A percentile compares a stretch with the other conserved stretches of the same genome.
Conservation (phyloP, 2,888 invertebrate genomes). For the Leptinotarsa peninsularis region DNA sequence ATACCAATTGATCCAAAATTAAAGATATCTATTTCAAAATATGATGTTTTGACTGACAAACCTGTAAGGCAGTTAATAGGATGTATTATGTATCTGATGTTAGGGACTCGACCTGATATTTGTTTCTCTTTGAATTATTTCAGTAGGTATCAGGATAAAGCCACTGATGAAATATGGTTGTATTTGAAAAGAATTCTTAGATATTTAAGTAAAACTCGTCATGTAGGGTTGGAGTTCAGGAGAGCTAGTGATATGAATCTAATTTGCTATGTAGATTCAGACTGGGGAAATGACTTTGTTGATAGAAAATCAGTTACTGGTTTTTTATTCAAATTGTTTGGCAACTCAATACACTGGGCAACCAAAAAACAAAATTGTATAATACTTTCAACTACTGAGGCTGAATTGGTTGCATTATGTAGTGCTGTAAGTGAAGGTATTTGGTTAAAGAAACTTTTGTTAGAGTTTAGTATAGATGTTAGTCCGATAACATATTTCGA, state of each 20-base stretch:
- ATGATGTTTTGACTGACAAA: constrained; percentile 20
- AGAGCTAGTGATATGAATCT: constrained; percentile 10
- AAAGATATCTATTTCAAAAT: not conserved
- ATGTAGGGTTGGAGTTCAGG: constrained; percentile 7
- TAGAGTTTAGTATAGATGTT: constrained; percentile 37
- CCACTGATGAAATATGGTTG: constrained; percentile 23
- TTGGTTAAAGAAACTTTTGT: constrained; percentile 38
- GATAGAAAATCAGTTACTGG: constrained; percentile 26
- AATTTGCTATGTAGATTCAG: constrained; percentile 1
- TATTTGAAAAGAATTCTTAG: constrained; percentile 33
- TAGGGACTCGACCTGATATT: constrained; percentile 36
- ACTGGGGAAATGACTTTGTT: constrained; percentile 12
- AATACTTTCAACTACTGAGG: constrained; percentile 39
- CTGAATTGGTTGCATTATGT: constrained; percentile 23
- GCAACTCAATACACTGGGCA: constrained; percentile 46
- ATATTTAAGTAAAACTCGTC: constrained; percentile 30
- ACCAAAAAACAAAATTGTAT: constrained; percentile 38
- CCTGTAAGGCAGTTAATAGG: constrained; percentile 32
- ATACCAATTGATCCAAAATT: constrained; percentile 21
- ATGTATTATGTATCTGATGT: constrained; percentile 41
- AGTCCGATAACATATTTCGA: constrained; percentile 30
- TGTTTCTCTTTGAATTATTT: constrained; percentile 36
- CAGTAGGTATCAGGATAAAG: constrained; percentile 35
- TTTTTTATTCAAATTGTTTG: not conserved
- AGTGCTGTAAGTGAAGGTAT: constrained; percentile 33